Evolutionary conservation across 2,797 vertebrate genomes (phyloP).

Genomic region (Acropternis orthonyx): DNA sequence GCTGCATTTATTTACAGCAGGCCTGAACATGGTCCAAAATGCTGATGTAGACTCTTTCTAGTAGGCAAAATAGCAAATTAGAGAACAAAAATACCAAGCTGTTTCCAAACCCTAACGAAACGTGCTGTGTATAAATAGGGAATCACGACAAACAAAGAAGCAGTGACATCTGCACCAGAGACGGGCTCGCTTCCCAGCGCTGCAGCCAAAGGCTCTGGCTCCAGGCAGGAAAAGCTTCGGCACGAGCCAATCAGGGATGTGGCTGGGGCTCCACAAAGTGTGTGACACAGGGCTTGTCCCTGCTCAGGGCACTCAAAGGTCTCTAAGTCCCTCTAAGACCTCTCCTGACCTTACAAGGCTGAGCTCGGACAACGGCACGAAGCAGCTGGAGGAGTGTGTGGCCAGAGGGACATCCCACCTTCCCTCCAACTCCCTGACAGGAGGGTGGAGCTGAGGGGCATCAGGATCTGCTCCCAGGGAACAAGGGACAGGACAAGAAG

Average conservation of each 20-base stretch:
- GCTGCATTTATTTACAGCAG: conserved; percentile 37
- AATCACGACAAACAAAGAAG: neutral
- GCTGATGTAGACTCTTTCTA: conserved; percentile 38
- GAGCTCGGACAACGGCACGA: rapidly evolving
- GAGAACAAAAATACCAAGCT: conserved; percentile 35
- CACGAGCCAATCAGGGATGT: rapidly evolving
- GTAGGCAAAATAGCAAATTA: conserved; percentile 49
- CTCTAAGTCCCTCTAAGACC: neutral
- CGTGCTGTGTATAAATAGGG: neutral
- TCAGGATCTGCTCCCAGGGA: neutral
- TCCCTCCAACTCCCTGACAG: neutral
- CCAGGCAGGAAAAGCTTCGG: neutral
- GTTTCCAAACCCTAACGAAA: neutral
- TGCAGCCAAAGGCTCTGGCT: neutral
- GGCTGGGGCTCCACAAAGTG: neutral
- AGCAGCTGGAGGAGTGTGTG: rapidly evolving
- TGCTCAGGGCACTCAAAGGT: too few relatives aligned
- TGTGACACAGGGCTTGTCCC: rapidly evolving
- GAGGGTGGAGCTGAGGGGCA: neutral
- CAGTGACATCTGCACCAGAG: neutral
- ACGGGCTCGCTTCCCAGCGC: neutral
- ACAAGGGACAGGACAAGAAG: neutral
- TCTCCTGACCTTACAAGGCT: neutral
- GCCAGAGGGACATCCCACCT: neutral
- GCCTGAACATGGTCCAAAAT: conserved; percentile 27